These are phyloP conservation scores for Halictus rubicundus DNA, from an alignment of 1,140 invertebrate species.

Conservation along the genomic window DNA sequence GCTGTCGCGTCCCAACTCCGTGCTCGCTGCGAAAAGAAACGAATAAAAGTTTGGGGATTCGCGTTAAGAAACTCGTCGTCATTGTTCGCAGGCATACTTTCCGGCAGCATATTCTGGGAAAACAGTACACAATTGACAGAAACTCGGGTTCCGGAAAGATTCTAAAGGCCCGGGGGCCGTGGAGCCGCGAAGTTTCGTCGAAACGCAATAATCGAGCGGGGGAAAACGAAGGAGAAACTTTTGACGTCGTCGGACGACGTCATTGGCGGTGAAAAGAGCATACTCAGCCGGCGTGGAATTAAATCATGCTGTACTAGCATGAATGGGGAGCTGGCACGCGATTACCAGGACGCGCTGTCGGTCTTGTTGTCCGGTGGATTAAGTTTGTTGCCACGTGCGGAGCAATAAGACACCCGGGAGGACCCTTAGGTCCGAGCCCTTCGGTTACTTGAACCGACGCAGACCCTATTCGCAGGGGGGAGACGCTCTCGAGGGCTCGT, in stretches of 20 bases:
- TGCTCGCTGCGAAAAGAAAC: too few relatives aligned
- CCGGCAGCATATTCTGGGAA: too few relatives aligned
- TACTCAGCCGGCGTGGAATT: slow-evolving; percentile 1
- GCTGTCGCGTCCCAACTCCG: too few relatives aligned
- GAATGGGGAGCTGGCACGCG: neutral
- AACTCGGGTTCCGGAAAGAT: too few relatives aligned
- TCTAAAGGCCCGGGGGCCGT: too few relatives aligned
- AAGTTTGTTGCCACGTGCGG: neutral
- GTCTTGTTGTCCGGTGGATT: neutral
- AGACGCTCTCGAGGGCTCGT: neutral
- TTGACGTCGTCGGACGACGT: neutral
- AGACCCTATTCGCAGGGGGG: neutral
- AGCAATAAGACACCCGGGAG: neutral
- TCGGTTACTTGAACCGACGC: neutral
- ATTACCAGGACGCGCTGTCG: neutral
- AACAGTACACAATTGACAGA: too few relatives aligned
- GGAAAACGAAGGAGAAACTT: neutral
- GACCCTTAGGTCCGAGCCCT: too few relatives aligned
- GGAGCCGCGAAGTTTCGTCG: too few relatives aligned
- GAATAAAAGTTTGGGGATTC: too few relatives aligned
- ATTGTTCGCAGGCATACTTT: too few relatives aligned
- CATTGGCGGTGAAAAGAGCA: slow-evolving; percentile 2
- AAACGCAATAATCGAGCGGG: neutral
- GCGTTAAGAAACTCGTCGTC: too few relatives aligned
- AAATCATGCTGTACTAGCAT: neutral